Evolutionary conservation across 2,113 vertebrate genomes (phyloP).

Genomic region (Cariama cristata): DNA sequence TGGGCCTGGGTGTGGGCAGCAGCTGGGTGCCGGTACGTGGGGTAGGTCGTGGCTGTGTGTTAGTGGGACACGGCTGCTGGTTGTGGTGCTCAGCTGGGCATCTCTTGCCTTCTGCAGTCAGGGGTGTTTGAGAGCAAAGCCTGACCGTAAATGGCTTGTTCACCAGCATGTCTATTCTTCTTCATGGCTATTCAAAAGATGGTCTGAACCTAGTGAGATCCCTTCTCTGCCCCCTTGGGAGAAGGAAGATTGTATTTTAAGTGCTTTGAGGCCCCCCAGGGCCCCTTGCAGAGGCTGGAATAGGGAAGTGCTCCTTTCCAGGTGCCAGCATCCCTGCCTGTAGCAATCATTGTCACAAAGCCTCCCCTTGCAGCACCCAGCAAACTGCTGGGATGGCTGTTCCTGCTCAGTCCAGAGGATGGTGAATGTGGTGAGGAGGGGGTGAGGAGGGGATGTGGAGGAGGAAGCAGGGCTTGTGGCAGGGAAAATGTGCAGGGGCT

Average conservation of each 20-base stretch:
- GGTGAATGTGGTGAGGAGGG: neutral
- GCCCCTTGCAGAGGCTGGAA: neutral
- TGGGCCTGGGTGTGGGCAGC: neutral
- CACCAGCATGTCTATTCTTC: neutral
- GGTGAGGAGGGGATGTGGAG: neutral
- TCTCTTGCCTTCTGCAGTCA: neutral
- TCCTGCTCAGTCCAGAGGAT: neutral
- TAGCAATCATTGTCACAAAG: neutral
- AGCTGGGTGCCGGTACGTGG: neutral
- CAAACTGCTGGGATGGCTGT: neutral
- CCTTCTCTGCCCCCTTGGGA: neutral
- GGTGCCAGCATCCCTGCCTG: neutral
- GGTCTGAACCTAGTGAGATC: neutral
- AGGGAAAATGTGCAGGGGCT: neutral
- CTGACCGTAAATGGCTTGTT: neutral
- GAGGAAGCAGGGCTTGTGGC: neutral
- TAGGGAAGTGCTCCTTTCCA: neutral
- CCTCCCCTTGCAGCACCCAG: accelerated
- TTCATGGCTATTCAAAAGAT: neutral
- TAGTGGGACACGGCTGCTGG: neutral
- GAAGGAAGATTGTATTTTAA: neutral
- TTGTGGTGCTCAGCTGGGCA: neutral
- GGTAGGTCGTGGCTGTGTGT: accelerated
- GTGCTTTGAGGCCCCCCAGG: neutral
- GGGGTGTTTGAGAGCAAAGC: neutral